Evolutionary conservation across 2,113 vertebrate species (phyloP).

Genomic region (Picathartes gymnocephalus): DNA sequence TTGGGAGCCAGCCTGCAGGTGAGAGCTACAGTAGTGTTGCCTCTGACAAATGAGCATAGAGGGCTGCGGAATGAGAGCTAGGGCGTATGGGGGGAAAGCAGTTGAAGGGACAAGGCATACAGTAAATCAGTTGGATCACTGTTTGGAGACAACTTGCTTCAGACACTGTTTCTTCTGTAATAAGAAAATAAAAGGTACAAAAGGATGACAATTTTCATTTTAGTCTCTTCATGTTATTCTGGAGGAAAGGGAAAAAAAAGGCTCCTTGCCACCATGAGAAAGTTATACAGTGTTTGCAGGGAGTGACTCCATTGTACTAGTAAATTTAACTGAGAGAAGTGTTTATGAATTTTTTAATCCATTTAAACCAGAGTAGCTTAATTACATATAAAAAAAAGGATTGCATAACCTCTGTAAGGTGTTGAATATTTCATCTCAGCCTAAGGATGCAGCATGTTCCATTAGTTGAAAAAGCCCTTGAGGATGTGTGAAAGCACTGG

Average conservation of each 20-base stretch:
- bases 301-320: neutral
- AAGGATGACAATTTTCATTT: neutral
- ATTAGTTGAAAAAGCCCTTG: slow-evolving; percentile 50
- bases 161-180: neutral
- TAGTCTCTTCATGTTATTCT: neutral
- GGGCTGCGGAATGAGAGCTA: neutral
- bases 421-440: slow-evolving; percentile 60
- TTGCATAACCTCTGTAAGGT: slow-evolving; percentile 35
- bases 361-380: slow-evolving; percentile 8
- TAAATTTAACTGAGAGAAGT: slow-evolving; percentile 15
- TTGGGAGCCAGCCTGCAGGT: neutral
- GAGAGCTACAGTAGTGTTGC: neutral
- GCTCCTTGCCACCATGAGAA: neutral
- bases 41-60: fast-evolving
- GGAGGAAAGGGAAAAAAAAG: neutral
- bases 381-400: slow-evolving; percentile 24
- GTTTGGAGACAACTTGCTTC: neutral
- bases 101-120: neutral
- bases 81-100: neutral
- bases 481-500: neutral
- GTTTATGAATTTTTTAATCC: slow-evolving; percentile 58
- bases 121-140: neutral
- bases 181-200: neutral
- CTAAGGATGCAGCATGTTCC: slow-evolving; percentile 28
- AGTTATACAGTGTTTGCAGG: neutral